These are phyloP conservation scores for Phaenicophaeus curvirostris DNA, from an alignment of 2,797 vertebrate genomes.

Conservation along the genomic window DNA sequence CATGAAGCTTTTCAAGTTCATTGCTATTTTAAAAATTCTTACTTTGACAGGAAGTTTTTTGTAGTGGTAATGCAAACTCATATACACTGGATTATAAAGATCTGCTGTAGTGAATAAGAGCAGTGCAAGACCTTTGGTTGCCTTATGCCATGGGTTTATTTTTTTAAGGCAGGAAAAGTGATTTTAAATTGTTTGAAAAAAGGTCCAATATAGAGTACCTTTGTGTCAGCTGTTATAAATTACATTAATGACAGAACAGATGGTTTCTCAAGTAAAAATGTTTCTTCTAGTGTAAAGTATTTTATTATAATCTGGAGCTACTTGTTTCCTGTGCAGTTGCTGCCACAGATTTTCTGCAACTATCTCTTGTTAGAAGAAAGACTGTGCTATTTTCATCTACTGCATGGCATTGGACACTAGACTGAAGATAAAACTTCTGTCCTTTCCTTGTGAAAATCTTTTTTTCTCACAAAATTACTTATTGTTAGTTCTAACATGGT, in stretches of 20 bases:
- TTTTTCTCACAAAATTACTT: not conserved
- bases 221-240: conserved; percentile 12
- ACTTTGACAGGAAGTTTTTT: not conserved
- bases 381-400: not conserved
- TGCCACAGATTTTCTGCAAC: not conserved
- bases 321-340: not conserved
- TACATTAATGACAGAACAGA: conserved; percentile 10
- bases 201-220: not conserved
- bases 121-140: not conserved
- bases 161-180: conserved; percentile 5
- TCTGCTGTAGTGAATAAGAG: not conserved
- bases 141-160: not conserved
- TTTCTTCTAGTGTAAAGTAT: not conserved
- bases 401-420: not conserved
- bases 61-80: not conserved
- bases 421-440: not conserved
- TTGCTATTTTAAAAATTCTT: not conserved
- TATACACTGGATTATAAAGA: not conserved
- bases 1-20: not conserved
- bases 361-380: not conserved
- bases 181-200: conserved; percentile 54
- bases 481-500: not conserved
- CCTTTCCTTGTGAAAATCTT: not conserved
- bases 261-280: not conserved
- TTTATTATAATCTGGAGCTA: not conserved